Percentiles rank a stretch among this genome's conserved stretches.
These are phyloP conservation scores for Penaeus chinensis DNA, from an alignment of 1,140 invertebrate genomes.

Conservation along the genomic window DNA sequence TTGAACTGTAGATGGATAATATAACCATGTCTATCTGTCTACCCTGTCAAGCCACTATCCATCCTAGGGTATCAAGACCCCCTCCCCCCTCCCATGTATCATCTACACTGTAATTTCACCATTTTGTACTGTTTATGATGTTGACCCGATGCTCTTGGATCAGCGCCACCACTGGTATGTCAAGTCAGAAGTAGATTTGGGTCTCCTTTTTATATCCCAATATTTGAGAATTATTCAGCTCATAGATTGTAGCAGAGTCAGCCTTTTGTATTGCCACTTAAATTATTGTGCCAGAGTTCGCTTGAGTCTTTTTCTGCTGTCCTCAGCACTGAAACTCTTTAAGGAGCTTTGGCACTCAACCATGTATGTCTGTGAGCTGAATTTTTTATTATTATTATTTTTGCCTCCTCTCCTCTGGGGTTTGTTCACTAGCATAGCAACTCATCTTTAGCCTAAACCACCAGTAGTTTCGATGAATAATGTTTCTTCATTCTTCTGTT, in stretches of 20 bases:
- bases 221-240: slow-evolving; percentile 43
- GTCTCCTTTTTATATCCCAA: slow-evolving; percentile 25
- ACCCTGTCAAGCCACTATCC: slow-evolving; percentile 4
- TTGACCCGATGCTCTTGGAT: slow-evolving; percentile 40
- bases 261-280: neutral
- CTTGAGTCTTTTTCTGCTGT: neutral
- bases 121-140: slow-evolving; percentile 41
- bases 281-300: neutral
- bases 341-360: neutral
- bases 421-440: slow-evolving; percentile 50
- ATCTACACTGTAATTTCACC: slow-evolving; percentile 42
- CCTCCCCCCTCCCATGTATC: slow-evolving; percentile 35
- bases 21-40: slow-evolving; percentile 1
- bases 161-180: slow-evolving; percentile 29
- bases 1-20: neutral
- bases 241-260: slow-evolving; percentile 7
- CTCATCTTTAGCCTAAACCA: slow-evolving; percentile 58
- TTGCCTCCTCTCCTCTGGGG: slow-evolving; percentile 54
- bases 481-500: slow-evolving; percentile 43
- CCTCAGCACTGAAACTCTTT: neutral
- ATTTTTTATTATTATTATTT: slow-evolving; percentile 20
- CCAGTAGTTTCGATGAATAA: slow-evolving; percentile 32
- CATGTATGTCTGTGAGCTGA: slow-evolving; percentile 50
- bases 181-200: neutral
- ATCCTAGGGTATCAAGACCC: slow-evolving; percentile 27